A percentile compares a stretch with the other conserved stretches of the same genome.
Evolutionary conservation across 2,113 vertebrate genomes (phyloP).

Genomic region (Planiliza haematocheilus): DNA sequence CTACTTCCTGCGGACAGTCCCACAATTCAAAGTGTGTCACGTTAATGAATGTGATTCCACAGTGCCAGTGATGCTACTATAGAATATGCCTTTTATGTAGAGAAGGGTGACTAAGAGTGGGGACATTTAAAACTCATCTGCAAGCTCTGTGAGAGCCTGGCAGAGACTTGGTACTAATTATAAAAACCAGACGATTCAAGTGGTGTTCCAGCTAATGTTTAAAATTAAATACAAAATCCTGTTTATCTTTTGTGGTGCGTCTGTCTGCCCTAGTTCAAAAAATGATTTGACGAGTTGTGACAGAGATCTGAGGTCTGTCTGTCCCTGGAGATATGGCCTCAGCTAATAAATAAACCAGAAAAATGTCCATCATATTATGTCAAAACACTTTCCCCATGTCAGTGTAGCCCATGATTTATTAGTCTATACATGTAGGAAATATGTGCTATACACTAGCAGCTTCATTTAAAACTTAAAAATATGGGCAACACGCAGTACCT

Average conservation of each 20-base stretch:
- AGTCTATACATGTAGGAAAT: not conserved
- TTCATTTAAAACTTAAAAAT: not conserved
- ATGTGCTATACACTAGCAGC: too few species aligned
- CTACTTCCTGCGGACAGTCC: not conserved
- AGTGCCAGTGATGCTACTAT: too few species aligned
- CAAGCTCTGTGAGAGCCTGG: not conserved
- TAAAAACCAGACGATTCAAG: too few species aligned
- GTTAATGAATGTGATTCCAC: too few species aligned
- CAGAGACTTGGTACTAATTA: not conserved
- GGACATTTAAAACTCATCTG: not conserved
- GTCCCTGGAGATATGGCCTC: not conserved
- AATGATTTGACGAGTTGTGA: constrained; percentile 29
- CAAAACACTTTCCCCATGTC: not conserved
- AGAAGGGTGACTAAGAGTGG: too few species aligned
- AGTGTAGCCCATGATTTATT: not conserved
- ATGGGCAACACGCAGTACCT: not conserved
- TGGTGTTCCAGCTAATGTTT: too few species aligned
- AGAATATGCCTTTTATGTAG: too few species aligned
- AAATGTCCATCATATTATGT: not conserved
- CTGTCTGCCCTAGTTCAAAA: constrained; percentile 8
- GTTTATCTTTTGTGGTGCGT: not conserved
- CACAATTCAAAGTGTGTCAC: too few species aligned
- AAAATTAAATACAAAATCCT: too few species aligned
- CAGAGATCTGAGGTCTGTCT: not conserved
- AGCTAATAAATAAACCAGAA: not conserved